A percentile compares a stretch with the other conserved stretches of the same genome.
These are phyloP conservation scores for Trachelus troglodyta DNA, from an alignment of 2,888 invertebrate species.

Conservation along the genomic window DNA sequence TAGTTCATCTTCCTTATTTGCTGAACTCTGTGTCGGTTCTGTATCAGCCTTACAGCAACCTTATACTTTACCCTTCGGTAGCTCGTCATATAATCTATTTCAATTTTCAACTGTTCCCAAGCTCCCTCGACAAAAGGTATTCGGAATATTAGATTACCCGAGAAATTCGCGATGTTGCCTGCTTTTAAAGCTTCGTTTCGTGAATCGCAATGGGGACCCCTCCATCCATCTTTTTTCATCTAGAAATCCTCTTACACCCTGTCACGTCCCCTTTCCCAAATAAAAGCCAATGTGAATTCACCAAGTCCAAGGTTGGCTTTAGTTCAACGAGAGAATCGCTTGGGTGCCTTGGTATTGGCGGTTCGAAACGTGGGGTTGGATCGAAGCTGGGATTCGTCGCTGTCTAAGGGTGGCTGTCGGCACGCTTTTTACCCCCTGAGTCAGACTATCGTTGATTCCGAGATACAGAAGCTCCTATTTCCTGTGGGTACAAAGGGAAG, in stretches of 20 bases:
- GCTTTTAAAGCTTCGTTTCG: conserved; percentile 5
- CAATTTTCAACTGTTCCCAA: conserved; percentile 30
- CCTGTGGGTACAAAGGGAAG: not conserved
- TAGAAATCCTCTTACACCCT: not conserved
- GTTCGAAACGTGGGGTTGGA: not conserved
- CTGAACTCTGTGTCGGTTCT: not conserved
- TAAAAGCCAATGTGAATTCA: not conserved
- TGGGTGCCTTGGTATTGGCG: not conserved
- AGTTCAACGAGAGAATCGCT: not conserved
- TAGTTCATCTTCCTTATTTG: not conserved
- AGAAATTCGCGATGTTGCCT: conserved; percentile 20
- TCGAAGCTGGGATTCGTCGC: not conserved
- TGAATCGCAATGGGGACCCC: not conserved
- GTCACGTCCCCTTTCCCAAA: not conserved
- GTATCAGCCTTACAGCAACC: not conserved
- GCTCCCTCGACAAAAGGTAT: conserved; percentile 21
- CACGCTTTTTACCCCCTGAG: not conserved
- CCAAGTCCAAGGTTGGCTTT: not conserved
- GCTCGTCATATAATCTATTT: conserved; percentile 33
- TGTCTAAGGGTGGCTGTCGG: not conserved
- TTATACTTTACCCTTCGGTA: conserved; percentile 4
- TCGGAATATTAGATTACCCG: conserved; percentile 22
- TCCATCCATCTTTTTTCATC: not conserved
- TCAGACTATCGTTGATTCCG: not conserved
- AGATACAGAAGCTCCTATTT: not conserved